phyloP scores from a whole-genome alignment of 1,140 invertebrate genomes.

The Leptinotarsa texana region DNA sequence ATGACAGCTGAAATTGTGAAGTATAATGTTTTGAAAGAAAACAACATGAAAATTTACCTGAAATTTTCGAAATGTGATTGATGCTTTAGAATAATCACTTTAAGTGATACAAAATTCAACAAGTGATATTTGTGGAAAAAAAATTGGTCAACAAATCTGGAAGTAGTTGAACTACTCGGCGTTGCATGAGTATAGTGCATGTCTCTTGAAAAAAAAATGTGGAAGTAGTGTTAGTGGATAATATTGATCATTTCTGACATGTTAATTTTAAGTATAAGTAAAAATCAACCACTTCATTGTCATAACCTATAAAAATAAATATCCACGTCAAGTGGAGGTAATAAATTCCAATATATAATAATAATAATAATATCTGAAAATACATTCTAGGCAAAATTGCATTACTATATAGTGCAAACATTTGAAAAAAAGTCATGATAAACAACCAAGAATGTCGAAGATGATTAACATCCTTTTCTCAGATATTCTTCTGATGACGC shows the following conservation, averaged over 20 bases:
- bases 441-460: too few relatives aligned
- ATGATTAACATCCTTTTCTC: too few relatives aligned
- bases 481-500: too few relatives aligned
- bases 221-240: not conserved
- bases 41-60: constrained; percentile 27
- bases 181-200: constrained; percentile 22
- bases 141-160: constrained; percentile 21
- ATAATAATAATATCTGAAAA: too few relatives aligned
- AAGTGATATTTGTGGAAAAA: constrained; percentile 26
- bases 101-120: constrained; percentile 13
- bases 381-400: too few relatives aligned
- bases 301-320: too few relatives aligned
- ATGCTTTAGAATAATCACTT: constrained; percentile 24
- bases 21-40: not conserved
- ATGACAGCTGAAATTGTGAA: constrained; percentile 15
- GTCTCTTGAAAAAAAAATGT: constrained; percentile 18
- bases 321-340: too few relatives aligned
- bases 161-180: constrained; percentile 22
- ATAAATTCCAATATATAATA: too few relatives aligned
- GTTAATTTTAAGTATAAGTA: too few relatives aligned
- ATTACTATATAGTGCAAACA: too few relatives aligned
- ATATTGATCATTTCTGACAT: not conserved
- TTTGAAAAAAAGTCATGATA: too few relatives aligned
- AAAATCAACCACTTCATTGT: too few relatives aligned
- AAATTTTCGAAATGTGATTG: constrained; percentile 30